These are phyloP conservation scores for Tenthredo mesomela DNA, from an alignment of 2,888 invertebrate genomes.

Conservation along the genomic window DNA sequence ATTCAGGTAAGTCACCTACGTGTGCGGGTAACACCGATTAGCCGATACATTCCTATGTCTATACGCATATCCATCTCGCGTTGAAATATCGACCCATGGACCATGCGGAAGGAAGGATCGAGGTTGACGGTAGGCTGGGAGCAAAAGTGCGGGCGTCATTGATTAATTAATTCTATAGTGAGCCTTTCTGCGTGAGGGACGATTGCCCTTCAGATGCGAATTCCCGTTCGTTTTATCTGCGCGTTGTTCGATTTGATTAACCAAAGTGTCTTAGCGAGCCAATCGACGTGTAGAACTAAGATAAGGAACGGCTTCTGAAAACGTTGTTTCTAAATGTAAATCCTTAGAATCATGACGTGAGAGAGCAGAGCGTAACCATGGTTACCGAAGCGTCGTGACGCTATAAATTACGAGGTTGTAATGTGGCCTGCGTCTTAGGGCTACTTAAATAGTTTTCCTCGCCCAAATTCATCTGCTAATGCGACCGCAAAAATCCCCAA, in stretches of 20 bases:
- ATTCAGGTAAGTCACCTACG: not conserved
- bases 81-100: constrained; percentile 36
- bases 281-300: not conserved
- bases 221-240: not conserved
- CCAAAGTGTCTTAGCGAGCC: not conserved
- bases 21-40: constrained; percentile 24
- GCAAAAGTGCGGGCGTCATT: constrained; percentile 26
- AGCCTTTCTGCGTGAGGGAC: constrained; percentile 20
- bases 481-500: not conserved
- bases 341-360: not conserved
- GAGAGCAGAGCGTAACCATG: constrained; percentile 17
- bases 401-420: constrained; percentile 23
- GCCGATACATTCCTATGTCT: constrained; percentile 8
- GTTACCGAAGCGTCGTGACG: constrained; percentile 28
- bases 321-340: not conserved
- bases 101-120: constrained; percentile 11
- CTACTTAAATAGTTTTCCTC: constrained; percentile 8
- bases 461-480: constrained; percentile 6
- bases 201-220: constrained; percentile 16
- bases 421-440: not conserved
- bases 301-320: constrained; percentile 26
- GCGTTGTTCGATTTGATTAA: constrained; percentile 12
- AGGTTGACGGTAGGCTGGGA: not conserved
- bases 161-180: constrained; percentile 41
- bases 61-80: constrained; percentile 6